phyloP scores from a whole-genome alignment of 2,797 vertebrate species.

The Chaetodon trifasciatus region DNA sequence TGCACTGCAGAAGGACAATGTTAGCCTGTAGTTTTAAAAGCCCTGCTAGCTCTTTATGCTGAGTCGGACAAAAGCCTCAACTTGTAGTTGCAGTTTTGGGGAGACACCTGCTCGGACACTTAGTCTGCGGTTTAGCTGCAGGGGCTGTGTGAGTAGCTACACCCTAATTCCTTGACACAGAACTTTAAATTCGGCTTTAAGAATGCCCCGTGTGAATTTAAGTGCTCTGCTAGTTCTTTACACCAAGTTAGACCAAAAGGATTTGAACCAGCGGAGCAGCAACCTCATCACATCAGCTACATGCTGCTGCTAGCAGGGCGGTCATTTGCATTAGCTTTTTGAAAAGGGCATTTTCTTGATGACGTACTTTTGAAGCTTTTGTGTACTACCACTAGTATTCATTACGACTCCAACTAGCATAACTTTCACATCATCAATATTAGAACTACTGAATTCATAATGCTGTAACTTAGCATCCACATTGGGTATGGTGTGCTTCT shows the following conservation, averaged over 20 bases:
- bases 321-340: conserved; percentile 41
- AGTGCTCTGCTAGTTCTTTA: not conserved
- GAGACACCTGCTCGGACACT: not conserved
- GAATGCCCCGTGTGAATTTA: not conserved
- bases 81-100: not conserved
- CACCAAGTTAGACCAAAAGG: not conserved
- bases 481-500: conserved; percentile 9
- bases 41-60: not conserved
- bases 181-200: not conserved
- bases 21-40: conserved; percentile 41
- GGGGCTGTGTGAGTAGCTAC: not conserved
- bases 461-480: conserved; percentile 4
- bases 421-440: not conserved
- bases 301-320: conserved; percentile 11
- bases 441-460: not conserved
- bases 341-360: conserved; percentile 2
- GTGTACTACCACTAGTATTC: not conserved
- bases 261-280: not conserved
- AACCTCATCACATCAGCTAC: not conserved
- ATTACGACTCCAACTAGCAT: not conserved
- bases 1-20: conserved; percentile 48
- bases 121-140: no score
- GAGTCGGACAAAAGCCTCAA: conserved; percentile 3
- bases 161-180: not conserved
- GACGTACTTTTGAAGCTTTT: conserved; percentile 1